Conservation (phyloP, 2,797 vertebrate species). For the Argentina silus region DNA sequence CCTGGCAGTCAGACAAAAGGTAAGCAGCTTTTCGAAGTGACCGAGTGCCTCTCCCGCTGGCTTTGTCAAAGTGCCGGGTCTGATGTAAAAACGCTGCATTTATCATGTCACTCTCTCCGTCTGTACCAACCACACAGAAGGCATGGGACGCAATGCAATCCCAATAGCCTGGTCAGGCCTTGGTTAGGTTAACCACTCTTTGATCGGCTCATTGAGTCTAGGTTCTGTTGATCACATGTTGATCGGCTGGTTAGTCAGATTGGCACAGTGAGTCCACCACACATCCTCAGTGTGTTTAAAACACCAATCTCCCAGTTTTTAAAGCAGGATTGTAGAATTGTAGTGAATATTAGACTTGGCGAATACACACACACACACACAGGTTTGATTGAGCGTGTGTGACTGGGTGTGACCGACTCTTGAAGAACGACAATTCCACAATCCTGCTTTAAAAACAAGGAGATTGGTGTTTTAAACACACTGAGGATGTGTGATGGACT, state of each 20-base stretch:
- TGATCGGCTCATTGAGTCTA: background rate
- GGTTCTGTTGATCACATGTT: background rate
- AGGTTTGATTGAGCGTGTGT: constrained; percentile 2
- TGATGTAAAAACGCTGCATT: background rate
- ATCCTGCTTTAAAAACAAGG: background rate
- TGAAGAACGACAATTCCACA: background rate
- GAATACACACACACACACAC: background rate
- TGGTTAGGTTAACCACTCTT: too few species aligned
- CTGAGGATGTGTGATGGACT: background rate
- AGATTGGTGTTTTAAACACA: background rate
- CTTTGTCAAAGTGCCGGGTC: constrained; percentile 1
- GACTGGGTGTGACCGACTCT: background rate
- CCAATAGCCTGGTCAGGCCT: too few species aligned
- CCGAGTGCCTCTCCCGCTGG: background rate
- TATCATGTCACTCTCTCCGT: background rate
- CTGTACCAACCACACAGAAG: constrained; percentile 1
- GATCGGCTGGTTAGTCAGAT: background rate
- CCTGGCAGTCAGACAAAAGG: constrained; percentile 16
- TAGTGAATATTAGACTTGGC: too few species aligned
- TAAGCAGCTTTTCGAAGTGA: constrained; percentile 10
- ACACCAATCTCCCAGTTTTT: too few species aligned
- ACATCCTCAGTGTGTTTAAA: background rate
- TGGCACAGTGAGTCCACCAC: background rate
- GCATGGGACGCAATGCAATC: background rate
- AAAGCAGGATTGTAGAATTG: background rate